These are phyloP conservation scores for Drosophila mayaguana DNA, from an alignment of 2,888 invertebrate species.

Conservation along the genomic window DNA sequence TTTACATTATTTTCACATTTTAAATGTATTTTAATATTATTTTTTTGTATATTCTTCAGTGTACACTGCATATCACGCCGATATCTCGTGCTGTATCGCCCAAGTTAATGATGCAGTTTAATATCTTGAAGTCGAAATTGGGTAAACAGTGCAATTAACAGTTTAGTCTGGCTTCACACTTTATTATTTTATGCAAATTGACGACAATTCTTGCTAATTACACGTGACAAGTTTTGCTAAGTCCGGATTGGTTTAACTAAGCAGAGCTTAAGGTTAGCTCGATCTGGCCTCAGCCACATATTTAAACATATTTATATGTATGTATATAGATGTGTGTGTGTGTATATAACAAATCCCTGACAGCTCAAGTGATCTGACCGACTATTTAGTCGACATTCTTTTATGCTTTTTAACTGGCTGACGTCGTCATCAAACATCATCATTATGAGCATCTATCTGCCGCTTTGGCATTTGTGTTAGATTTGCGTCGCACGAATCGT, in stretches of 20 bases:
- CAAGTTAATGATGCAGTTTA: slow-evolving; percentile 10
- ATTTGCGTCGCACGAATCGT: slow-evolving; percentile 74
- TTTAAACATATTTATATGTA: not conserved
- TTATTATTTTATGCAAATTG: slow-evolving; percentile 27
- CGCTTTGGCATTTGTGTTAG: slow-evolving; percentile 52
- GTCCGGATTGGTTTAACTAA: slow-evolving; percentile 31
- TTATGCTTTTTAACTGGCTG: slow-evolving; percentile 42
- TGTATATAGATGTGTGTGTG: not conserved
- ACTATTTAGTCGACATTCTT: slow-evolving; percentile 50
- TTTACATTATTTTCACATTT: too few relatives aligned
- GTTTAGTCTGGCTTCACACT: slow-evolving; percentile 26
- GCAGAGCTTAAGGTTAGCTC: slow-evolving; percentile 3
- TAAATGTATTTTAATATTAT: too few relatives aligned
- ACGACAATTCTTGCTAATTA: slow-evolving; percentile 56
- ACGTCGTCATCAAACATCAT: slow-evolving; percentile 38
- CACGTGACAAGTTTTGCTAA: slow-evolving; percentile 51
- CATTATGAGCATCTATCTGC: slow-evolving; percentile 36
- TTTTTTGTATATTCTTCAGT: not conserved
- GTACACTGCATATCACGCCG: slow-evolving; percentile 3
- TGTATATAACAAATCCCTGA: slow-evolving; percentile 19
- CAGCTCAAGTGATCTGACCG: slow-evolving; percentile 51
- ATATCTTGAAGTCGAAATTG: slow-evolving; percentile 11
- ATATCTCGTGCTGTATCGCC: slow-evolving; percentile 3
- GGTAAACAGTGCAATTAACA: slow-evolving; percentile 45
- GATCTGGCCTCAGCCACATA: not conserved